These are phyloP conservation scores for Tenthredo scrophulariae DNA, from an alignment of 2,888 invertebrate species.

Conservation along the genomic window DNA sequence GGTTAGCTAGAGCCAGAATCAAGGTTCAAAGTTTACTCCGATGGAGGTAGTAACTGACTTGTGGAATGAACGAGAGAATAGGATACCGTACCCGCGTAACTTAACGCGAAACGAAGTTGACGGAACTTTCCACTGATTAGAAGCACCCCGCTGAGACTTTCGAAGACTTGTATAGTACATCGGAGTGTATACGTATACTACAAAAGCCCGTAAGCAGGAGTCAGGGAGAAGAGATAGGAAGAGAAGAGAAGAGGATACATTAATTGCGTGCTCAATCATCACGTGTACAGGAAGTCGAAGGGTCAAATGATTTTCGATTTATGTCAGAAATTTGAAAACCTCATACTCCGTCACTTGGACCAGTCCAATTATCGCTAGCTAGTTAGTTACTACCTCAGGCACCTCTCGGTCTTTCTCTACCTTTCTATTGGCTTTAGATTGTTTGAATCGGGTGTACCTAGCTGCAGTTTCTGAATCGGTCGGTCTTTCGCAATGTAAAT, in stretches of 20 bases:
- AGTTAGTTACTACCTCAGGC: neutral
- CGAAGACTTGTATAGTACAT: slow-evolving; percentile 52
- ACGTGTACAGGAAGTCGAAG: neutral
- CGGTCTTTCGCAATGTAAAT: neutral
- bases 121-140: slow-evolving; percentile 75
- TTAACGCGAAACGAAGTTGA: slow-evolving; percentile 72
- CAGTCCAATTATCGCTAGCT: neutral
- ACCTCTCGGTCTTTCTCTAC: neutral
- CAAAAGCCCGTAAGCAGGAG: neutral
- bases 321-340: neutral
- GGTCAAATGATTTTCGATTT: slow-evolving; percentile 4
- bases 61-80: slow-evolving; percentile 21
- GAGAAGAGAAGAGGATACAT: neutral
- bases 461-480: neutral
- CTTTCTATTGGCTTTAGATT: neutral
- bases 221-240: neutral
- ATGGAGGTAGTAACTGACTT: slow-evolving; percentile 7
- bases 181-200: neutral
- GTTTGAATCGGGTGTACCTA: neutral
- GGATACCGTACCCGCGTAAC: slow-evolving; percentile 61
- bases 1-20: slow-evolving; percentile 38
- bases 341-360: neutral
- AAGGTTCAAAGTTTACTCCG: slow-evolving; percentile 42
- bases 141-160: slow-evolving; percentile 74
- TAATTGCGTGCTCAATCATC: slow-evolving; percentile 9